phyloP scores from a whole-genome alignment of 1,140 invertebrate genomes.

The Meloidogyne floridensis region DNA sequence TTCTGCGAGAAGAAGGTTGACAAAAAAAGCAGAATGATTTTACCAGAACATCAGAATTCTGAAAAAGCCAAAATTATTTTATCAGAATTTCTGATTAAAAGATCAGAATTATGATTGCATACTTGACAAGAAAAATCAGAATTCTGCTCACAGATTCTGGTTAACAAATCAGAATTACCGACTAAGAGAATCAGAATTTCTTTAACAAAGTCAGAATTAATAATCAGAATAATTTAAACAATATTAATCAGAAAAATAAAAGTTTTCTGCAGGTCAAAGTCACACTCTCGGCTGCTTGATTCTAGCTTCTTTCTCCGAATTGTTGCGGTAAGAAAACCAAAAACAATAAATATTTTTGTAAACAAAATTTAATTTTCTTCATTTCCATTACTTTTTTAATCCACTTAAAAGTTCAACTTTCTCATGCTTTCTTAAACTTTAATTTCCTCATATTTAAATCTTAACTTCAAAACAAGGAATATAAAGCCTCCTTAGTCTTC shows the following conservation, averaged over 20 bases:
- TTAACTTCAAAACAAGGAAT: too few species aligned
- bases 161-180: too few species aligned
- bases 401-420: not conserved
- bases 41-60: conserved; percentile 21
- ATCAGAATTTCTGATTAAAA: not conserved
- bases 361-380: conserved; percentile 13
- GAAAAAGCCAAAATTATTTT: not conserved
- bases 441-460: too few species aligned
- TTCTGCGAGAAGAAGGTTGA: conserved; percentile 18
- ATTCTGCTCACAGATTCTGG: not conserved
- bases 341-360: not conserved
- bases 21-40: not conserved
- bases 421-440: not conserved
- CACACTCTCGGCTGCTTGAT: conserved; percentile 26
- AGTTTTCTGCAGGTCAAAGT: conserved; percentile 23
- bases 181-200: too few species aligned
- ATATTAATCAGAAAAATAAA: not conserved
- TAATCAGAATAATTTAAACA: too few species aligned
- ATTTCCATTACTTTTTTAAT: not conserved
- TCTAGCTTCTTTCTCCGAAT: conserved; percentile 28
- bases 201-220: too few species aligned
- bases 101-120: too few species aligned
- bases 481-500: too few species aligned
- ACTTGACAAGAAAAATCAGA: not conserved
- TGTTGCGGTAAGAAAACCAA: conserved; percentile 15